Evolutionary conservation across 2,888 invertebrate genomes (phyloP).

Genomic region (Caenorhabditis sp.): DNA sequence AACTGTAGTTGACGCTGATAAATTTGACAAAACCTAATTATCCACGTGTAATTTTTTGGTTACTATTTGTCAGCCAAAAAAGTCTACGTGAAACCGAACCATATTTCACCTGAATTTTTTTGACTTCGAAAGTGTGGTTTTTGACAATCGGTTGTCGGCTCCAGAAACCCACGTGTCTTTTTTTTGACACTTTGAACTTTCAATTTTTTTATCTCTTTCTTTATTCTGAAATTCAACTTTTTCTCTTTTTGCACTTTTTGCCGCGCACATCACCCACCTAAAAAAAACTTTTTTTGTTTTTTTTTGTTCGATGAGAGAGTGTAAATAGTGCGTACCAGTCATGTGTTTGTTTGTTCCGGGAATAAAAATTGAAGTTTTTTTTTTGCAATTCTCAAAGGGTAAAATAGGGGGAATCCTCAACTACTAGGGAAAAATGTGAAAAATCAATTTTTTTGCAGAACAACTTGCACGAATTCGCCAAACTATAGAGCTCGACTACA

Average conservation of each 20-base stretch:
- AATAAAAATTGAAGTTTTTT: neutral
- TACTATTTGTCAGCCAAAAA: no score
- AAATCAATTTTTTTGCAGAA: constrained; percentile 17
- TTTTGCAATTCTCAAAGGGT: neutral
- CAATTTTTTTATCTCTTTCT: no score
- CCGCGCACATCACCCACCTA: no score
- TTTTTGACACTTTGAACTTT: no score
- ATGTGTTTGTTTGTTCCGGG: neutral
- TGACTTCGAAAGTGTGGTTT: no score
- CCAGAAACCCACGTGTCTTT: no score
- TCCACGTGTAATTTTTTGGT: no score
- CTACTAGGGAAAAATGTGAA: neutral
- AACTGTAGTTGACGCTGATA: no score
- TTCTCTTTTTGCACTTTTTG: neutral
- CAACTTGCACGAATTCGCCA: constrained; percentile 17
- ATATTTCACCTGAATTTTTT: no score
- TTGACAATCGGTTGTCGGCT: no score
- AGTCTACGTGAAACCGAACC: no score
- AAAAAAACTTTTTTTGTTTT: neutral
- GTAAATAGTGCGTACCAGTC: constrained; percentile 43
- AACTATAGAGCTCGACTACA: constrained; percentile 21
- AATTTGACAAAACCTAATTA: no score
- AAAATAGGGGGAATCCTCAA: neutral
- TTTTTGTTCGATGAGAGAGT: neutral
- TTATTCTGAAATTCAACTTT: neutral